A percentile compares a stretch with the other conserved stretches of the same genome.
Evolutionary conservation across 2,888 invertebrate species (phyloP).

Genomic region (Epinotia brunnichana): DNA sequence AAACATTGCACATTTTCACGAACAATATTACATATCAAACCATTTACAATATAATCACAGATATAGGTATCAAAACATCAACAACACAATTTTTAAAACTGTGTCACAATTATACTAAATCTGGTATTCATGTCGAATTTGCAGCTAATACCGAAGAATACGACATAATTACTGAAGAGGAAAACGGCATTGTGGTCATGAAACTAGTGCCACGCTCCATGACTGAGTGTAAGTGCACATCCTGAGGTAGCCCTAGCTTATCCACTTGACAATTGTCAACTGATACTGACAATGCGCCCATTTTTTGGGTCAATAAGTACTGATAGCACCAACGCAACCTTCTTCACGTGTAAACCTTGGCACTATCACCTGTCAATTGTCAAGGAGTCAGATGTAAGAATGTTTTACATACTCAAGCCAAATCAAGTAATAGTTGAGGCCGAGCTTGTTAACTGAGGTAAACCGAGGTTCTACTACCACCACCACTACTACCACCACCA

Average conservation of each 20-base stretch:
- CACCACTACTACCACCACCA: no score
- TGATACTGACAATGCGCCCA: not conserved
- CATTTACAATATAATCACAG: not conserved
- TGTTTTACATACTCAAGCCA: no score
- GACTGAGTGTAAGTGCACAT: not conserved
- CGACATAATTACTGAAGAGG: constrained; percentile 13
- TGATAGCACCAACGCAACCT: not conserved
- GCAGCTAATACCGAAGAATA: constrained; percentile 8
- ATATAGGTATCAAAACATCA: no score
- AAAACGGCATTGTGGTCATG: constrained; percentile 15
- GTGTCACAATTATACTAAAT: not conserved
- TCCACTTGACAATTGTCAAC: not conserved
- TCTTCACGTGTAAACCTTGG: not conserved
- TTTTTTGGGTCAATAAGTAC: no score
- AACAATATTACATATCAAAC: not conserved
- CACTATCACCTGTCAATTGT: not conserved
- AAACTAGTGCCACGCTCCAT: constrained; percentile 1
- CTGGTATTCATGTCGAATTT: constrained; percentile 22
- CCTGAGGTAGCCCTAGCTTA: not conserved
- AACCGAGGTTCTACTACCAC: no score
- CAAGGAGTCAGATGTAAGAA: not conserved
- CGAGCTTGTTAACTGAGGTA: no score
- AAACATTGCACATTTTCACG: not conserved
- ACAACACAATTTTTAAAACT: not conserved
- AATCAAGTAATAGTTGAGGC: no score